These are phyloP conservation scores for Polyodon spathula DNA, from an alignment of 2,113 vertebrate genomes.

Conservation along the genomic window DNA sequence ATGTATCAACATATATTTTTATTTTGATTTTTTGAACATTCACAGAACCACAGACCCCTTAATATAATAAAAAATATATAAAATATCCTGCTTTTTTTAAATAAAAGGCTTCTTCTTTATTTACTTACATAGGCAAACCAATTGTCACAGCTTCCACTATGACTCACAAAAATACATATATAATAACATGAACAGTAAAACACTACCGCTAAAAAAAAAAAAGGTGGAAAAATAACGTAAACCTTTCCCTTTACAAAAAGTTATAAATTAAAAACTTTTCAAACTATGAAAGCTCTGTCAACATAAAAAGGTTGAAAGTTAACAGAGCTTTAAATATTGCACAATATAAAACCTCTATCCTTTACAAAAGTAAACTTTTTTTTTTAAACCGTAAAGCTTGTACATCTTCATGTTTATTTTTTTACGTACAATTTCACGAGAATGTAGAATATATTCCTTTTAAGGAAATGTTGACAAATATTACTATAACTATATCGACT, in stretches of 20 bases:
- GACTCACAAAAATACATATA: not conserved
- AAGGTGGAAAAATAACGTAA: constrained; percentile 7
- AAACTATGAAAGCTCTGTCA: constrained; percentile 1
- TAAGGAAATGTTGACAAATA: no score
- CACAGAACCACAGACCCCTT: constrained; percentile 25
- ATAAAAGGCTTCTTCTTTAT: constrained; percentile 23
- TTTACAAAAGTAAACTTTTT: constrained; percentile 56
- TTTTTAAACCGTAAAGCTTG: constrained; percentile 39
- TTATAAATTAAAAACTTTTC: constrained; percentile 19
- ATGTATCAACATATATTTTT: not conserved
- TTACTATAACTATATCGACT: no score
- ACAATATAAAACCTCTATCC: constrained; percentile 64
- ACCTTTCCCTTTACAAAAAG: constrained; percentile 9
- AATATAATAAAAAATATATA: no score
- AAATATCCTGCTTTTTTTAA: constrained; percentile 31
- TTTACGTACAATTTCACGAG: constrained; percentile 23
- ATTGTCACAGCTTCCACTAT: constrained; percentile 11
- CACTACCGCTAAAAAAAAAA: constrained; percentile 1
- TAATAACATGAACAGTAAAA: not conserved
- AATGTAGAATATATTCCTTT: no score
- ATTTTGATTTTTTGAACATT: constrained; percentile 15
- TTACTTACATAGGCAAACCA: constrained; percentile 11
- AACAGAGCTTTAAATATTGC: constrained; percentile 63
- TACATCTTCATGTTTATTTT: constrained; percentile 28
- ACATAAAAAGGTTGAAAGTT: not conserved